Evolutionary conservation across 2,888 invertebrate genomes (phyloP).

Genomic region (Scelioninae gen. 2): DNA sequence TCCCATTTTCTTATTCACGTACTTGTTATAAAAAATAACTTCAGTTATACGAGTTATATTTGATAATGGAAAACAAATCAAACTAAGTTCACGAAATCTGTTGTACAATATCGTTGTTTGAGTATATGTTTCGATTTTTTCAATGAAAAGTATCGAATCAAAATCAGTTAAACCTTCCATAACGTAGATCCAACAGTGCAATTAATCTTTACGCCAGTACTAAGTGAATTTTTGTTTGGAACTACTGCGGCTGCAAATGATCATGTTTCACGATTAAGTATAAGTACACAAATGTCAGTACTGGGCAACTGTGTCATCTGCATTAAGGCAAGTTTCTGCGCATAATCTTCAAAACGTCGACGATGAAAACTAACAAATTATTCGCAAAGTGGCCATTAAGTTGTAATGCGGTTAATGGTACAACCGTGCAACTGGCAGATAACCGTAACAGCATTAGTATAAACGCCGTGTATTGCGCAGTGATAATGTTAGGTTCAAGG

Average conservation of each 20-base stretch:
- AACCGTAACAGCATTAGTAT: slow-evolving; percentile 37
- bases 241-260: slow-evolving; percentile 27
- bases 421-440: slow-evolving; percentile 38
- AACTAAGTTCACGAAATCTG: too few relatives aligned
- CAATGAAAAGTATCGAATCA: slow-evolving; percentile 19
- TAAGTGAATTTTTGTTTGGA: slow-evolving; percentile 29
- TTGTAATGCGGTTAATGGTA: slow-evolving; percentile 53
- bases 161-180: background rate
- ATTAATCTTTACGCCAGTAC: slow-evolving; percentile 17
- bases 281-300: slow-evolving; percentile 28
- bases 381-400: slow-evolving; percentile 55
- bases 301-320: slow-evolving; percentile 49
- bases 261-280: slow-evolving; percentile 35
- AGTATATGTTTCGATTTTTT: slow-evolving; percentile 14
- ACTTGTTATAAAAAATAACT: too few relatives aligned
- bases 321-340: slow-evolving; percentile 44
- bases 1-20: too few relatives aligned
- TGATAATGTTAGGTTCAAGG: slow-evolving; percentile 9
- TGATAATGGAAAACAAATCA: too few relatives aligned
- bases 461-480: slow-evolving; percentile 13
- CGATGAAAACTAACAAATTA: slow-evolving; percentile 50
- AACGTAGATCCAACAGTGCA: background rate
- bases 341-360: slow-evolving; percentile 39
- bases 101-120: background rate
- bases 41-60: too few relatives aligned